Percentiles rank a stretch among this genome's conserved stretches.
Evolutionary conservation across 2,797 vertebrate genomes (phyloP).

Genomic region (Gambusia yucatana): DNA sequence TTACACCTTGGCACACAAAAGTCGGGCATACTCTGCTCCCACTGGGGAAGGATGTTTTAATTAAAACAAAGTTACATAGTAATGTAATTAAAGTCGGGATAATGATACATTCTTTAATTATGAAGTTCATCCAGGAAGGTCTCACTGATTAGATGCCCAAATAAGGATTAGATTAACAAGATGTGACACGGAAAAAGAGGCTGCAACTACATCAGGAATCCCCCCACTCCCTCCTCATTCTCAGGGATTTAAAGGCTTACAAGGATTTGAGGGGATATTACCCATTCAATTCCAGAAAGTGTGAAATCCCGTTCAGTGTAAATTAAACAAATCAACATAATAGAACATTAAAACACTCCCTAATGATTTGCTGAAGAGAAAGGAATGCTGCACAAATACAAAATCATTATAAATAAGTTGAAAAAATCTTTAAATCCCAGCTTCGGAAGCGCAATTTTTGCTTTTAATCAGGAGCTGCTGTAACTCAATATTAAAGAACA

Average conservation of each 20-base stretch:
- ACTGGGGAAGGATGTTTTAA: constrained; percentile 58
- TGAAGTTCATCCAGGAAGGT: constrained; percentile 62
- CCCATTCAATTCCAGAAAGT: constrained; percentile 56
- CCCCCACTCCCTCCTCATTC: constrained; percentile 22
- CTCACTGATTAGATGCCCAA: constrained; percentile 69
- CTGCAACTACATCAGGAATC: constrained; percentile 43
- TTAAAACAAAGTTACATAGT: constrained; percentile 70
- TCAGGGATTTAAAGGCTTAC: constrained; percentile 66
- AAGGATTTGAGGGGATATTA: constrained; percentile 66
- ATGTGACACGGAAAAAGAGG: constrained; percentile 52
- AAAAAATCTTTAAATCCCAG: constrained; percentile 53
- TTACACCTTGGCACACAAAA: constrained; percentile 41
- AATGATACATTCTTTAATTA: constrained; percentile 73
- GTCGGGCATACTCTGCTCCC: constrained; percentile 55
- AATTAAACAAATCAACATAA: constrained; percentile 72
- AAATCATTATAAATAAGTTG: constrained; percentile 51
- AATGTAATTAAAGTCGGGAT: constrained; percentile 70
- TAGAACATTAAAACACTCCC: constrained; percentile 52
- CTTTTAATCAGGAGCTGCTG: constrained; percentile 75
- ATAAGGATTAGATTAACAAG: constrained; percentile 64
- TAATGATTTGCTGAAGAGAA: constrained; percentile 61
- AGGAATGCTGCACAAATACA: constrained; percentile 43
- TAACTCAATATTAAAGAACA: constrained; percentile 73
- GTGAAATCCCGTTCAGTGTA: constrained; percentile 67
- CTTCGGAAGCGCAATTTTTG: constrained; percentile 74